Evolutionary conservation across 2,113 vertebrate genomes (phyloP), one percentile per base, ranked within the genome.

Genomic region (Prinia subflava): DNA sequence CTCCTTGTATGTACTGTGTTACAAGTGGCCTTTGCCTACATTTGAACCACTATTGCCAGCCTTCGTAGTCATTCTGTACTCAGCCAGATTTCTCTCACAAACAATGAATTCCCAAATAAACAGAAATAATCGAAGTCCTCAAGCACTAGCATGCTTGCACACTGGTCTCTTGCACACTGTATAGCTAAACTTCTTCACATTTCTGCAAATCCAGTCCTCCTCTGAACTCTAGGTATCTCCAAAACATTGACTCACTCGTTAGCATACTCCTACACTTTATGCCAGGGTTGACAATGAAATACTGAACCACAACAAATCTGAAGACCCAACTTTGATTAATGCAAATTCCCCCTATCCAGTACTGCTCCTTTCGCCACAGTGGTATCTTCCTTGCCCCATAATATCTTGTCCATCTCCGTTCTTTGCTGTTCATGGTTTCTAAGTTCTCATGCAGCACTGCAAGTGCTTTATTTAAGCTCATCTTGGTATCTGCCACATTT

Each of bases 31-130:
- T 59, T 50, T 52, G 35, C 13, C 25, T 59, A 46, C 30, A 10
- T 15, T 31, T 0, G 0, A 77, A 37, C 25, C 20, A 11, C 8
- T 18, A 27, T 7, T 63, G 35, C 0, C 0, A 71, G 22, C 25
- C 44, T 76, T 87, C 10, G 4, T 0, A 37, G 22, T 41, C 22
- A 55, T 50, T 67, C 23, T 31, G 18, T 12, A 44, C 21, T 67
- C 62, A 67, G 56, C 12, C 23, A 50, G 19, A 46, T 55, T 50
- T 76, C 28, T 76, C 47, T 59, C 4, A 2, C 39, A 76, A 79
- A 41, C 18, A 59, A 20, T 10, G 3, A 68, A 59, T 37, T 77
- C 13, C 19, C 39, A 68, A 44, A 17, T 21, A 23, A 71, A 68
- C 6, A 83, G n/a, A 79, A 75, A 83, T 41, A 47, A 52, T 6